Percentiles rank a stretch among this genome's conserved stretches.
These are phyloP conservation scores for Serrognathus titanus DNA, from an alignment of 2,888 invertebrate species.

Conservation along the genomic window DNA sequence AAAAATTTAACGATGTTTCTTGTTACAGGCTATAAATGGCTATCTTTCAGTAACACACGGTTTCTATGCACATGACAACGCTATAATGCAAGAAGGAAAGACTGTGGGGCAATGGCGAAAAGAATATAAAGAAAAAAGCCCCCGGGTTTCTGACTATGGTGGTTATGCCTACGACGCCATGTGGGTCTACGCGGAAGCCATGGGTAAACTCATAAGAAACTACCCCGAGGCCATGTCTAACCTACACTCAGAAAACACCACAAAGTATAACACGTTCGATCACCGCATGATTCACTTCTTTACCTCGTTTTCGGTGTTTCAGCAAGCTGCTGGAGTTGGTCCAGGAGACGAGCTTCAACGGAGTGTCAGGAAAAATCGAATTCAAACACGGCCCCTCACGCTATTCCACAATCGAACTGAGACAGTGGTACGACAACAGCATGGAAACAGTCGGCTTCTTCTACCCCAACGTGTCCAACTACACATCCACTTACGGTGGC, in stretches of 20 bases:
- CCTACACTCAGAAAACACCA: conserved; percentile 54
- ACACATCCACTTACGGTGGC: conserved; percentile 3
- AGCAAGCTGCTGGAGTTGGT: conserved; percentile 62
- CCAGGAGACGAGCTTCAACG: conserved; percentile 65
- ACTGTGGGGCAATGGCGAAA: conserved; percentile 63
- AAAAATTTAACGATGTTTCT: not conserved
- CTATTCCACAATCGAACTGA: conserved; percentile 57
- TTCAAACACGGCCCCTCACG: conserved; percentile 69
- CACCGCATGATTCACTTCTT: conserved; percentile 19
- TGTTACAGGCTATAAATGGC: conserved; percentile 63
- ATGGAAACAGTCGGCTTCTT: conserved; percentile 36
- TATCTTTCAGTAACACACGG: conserved; percentile 69
- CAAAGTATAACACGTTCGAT: conserved; percentile 40
- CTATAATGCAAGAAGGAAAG: conserved; percentile 61
- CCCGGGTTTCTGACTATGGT: conserved; percentile 58
- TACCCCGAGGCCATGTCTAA: conserved; percentile 58
- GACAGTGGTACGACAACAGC: conserved; percentile 57
- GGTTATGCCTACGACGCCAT: conserved; percentile 80
- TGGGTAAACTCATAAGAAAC: conserved; percentile 60
- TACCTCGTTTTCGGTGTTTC: conserved; percentile 16
- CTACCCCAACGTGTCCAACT: not conserved
- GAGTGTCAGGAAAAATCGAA: conserved; percentile 70
- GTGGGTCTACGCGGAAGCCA: conserved; percentile 73
- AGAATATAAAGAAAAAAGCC: conserved; percentile 45
- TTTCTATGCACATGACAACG: conserved; percentile 60